Base-by-base conservation (phyloP, 1,140 invertebrate genomes). In the Rhysida immarginata region DNA sequence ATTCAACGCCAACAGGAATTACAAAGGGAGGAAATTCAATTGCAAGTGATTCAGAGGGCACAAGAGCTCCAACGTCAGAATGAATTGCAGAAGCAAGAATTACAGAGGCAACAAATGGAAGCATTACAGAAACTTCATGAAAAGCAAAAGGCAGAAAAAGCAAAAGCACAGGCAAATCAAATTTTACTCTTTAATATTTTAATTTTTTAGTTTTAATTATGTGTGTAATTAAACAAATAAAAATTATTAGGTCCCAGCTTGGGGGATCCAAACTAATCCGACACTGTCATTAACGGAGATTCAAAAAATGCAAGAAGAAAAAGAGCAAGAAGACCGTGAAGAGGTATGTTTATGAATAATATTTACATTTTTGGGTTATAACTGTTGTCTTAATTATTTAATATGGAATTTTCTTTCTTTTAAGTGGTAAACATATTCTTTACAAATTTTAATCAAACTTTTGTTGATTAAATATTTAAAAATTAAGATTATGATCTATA, bases 231-330 rank as follows among this genome's bases (percentile, higher is more conserved):
- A 20, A n/a, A 46, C 5, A 23, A 20, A 46, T 46, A 46, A 20
- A 20, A 46, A 46, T 46, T 54, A 26, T 26, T 54, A 65, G 54
- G 58, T 62, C 18, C 65, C 66, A 44, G 62, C 64, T n/a, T 62
- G 61, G 64, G 62, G 60, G 25, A 55, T 58, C n/a, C 54, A 59
- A 44, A 50, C 53, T 21, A 29, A 35, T 25, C 52, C 35, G 16
- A 25, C 64, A 8, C 52, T 66, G 2, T 69, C 69, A 21, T 54
- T 71, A 2, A 62, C 61, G 20, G 63, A 69, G 44, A 69, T 71
- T 56, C 69, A 71, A 53, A 59, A 61, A 49, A 26, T 68, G 8
- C 67, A 70, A 59, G 66, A 69, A 54, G 66, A 70, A 54, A 69
- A 67, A 26, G 68, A 71, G 24, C 60, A 63, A 60, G 63, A 66